Base-by-base conservation (phyloP, 1,140 invertebrate species). In the Platyscapa corneri region DNA sequence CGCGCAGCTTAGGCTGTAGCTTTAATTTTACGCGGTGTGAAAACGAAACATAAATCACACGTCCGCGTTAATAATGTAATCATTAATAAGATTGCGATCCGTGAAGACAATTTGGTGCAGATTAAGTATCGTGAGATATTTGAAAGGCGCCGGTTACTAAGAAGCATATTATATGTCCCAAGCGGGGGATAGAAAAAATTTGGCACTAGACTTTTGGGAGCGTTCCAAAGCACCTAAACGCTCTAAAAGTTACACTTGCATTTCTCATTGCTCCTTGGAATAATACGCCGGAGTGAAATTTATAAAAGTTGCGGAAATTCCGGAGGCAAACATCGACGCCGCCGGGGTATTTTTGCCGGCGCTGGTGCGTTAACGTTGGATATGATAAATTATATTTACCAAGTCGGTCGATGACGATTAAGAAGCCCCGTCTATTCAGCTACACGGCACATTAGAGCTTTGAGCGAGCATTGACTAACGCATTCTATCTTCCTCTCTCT, bases 381-480 rank as follows among this genome's bases (percentile, higher is more conserved):
- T 32, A 83, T 83, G 42, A 75, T 83, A 67, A 83, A 83, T 83
- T 77, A 53, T 77, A 53, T 83, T 39, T 74, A 65, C 34, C 39
- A 46, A 82, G 20, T 18, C 34, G 34, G 34, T 83, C 82, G 82
- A 83, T 77, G 39, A 65, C 82, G 82, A 77, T 77, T 65, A 76
- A 42, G 82, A 75, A 83, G 27, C 70, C 70, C 49, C 39, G 46
- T 49, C 46, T 60, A 60, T 42, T 30, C 5, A 42, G 14, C 16
- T 70, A n/a, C 3, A 70, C 32, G 65, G 34, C 65, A 70, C 65
- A 70, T 34, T 70, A 39, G 3, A 37, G 30, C 34, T 30, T 37
- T 72, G 37, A 20, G 7, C 37, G 3, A 23, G 7, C 37, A 6
- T 72, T 39, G 12, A 49, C 74, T 20, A 56, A 65, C 23, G 78